These are phyloP conservation scores for Drosophila santomea DNA, from an alignment of 1,140 invertebrate species.

Conservation along the genomic window DNA sequence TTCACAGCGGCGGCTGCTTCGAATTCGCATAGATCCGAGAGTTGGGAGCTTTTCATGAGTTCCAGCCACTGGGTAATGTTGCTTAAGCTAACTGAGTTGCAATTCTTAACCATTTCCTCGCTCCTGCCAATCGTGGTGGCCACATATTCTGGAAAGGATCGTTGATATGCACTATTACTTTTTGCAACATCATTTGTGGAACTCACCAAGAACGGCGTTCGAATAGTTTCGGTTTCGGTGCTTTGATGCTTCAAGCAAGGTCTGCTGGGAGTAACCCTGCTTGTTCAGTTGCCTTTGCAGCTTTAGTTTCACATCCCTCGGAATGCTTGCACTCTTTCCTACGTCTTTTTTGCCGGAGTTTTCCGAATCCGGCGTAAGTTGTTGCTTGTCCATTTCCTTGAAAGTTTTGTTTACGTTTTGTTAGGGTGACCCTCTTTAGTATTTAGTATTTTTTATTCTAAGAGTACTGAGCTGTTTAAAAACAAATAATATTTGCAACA, in stretches of 20 bases:
- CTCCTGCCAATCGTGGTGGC: slow-evolving; percentile 16
- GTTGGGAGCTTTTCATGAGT: slow-evolving; percentile 37
- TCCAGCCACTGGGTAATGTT: slow-evolving; percentile 72
- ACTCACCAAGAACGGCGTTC: slow-evolving; percentile 29
- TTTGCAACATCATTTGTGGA: neutral
- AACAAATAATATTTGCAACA: too few relatives aligned
- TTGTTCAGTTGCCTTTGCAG: slow-evolving; percentile 27
- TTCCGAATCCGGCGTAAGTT: neutral
- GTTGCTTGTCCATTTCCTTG: slow-evolving; percentile 6
- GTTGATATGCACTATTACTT: neutral
- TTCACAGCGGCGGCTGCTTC: slow-evolving; percentile 63
- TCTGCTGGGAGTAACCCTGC: slow-evolving; percentile 41
- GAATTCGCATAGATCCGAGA: slow-evolving; percentile 46
- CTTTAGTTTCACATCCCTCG: slow-evolving; percentile 21
- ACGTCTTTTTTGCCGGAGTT: neutral
- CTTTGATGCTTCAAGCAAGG: slow-evolving; percentile 18
- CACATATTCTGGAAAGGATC: slow-evolving; percentile 42
- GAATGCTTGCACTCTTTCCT: neutral
- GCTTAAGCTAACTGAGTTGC: slow-evolving; percentile 58
- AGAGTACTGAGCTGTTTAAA: too few relatives aligned
- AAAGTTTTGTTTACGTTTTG: neutral
- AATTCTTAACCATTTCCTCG: slow-evolving; percentile 39
- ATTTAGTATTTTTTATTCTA: neutral
- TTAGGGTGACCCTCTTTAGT: neutral
- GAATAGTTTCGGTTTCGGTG: slow-evolving; percentile 1